These are phyloP conservation scores for Numenius arquata DNA, from an alignment of 2,113 vertebrate species.

Conservation along the genomic window DNA sequence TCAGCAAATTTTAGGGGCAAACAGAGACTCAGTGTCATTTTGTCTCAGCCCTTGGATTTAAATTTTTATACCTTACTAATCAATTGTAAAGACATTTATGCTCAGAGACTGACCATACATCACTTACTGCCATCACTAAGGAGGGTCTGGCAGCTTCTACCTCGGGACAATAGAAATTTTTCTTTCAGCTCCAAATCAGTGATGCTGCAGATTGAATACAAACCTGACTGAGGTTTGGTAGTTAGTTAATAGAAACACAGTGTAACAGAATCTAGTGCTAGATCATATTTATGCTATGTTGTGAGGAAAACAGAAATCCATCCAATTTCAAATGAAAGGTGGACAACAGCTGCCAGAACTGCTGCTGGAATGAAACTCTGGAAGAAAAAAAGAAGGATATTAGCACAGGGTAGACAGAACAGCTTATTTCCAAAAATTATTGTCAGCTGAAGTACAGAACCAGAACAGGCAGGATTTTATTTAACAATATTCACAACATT, in stretches of 20 bases:
- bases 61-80: not conserved
- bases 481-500: not conserved
- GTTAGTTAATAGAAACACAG: not conserved
- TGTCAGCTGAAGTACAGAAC: not conserved
- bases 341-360: not conserved
- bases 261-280: not conserved
- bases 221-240: not conserved
- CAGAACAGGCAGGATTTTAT: not conserved
- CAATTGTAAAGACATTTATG: not conserved
- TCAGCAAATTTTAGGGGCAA: not conserved
- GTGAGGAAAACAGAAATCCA: not conserved
- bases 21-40: not conserved
- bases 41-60: not conserved
- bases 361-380: not conserved
- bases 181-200: not conserved
- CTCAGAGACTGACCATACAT: not conserved
- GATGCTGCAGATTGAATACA: not conserved
- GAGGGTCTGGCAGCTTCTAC: not conserved
- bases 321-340: not conserved
- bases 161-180: not conserved
- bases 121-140: not conserved
- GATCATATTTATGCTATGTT: not conserved
- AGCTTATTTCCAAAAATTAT: not conserved
- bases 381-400: not conserved
- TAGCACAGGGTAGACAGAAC: not conserved